Conservation (phyloP, 2,888 invertebrate species). For the Diogma glabrata region DNA sequence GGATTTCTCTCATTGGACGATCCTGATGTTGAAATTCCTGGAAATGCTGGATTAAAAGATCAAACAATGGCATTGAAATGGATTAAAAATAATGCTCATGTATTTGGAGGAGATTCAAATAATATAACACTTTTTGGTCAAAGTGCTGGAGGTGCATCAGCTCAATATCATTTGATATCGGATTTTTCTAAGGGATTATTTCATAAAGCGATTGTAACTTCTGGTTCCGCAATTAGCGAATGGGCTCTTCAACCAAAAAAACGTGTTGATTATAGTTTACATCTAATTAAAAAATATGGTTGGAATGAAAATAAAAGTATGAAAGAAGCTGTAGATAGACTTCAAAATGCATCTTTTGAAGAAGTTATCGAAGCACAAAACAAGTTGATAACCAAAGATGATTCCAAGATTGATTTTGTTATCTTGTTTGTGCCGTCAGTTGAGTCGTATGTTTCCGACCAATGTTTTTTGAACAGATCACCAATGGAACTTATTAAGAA, state of each 20-base stretch:
- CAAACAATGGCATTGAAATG: conserved; percentile 35
- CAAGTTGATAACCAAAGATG: neutral
- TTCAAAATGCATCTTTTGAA: neutral
- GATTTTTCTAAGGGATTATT: too few relatives aligned
- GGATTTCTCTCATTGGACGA: conserved; percentile 39
- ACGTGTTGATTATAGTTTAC: neutral
- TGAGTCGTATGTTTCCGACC: conserved; percentile 12
- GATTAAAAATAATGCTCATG: too few relatives aligned
- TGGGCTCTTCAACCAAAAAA: too few relatives aligned
- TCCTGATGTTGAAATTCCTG: conserved; percentile 38
- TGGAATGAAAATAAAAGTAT: neutral
- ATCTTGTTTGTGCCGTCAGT: neutral
- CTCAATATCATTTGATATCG: conserved; percentile 3
- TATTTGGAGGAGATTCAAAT: too few relatives aligned
- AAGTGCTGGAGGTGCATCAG: neutral
- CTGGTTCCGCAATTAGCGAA: too few relatives aligned
- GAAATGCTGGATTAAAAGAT: conserved; percentile 31
- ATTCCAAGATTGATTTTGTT: too few relatives aligned
- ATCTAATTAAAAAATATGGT: neutral
- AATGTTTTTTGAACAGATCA: conserved; percentile 29
- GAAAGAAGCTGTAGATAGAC: neutral
- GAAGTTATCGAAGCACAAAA: neutral
- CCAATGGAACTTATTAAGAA: conserved; percentile 32
- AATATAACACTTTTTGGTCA: too few relatives aligned
- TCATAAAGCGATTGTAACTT: too few relatives aligned